phyloP scores from a whole-genome alignment of 2,797 vertebrate species.

The Carcharodon carcharias region DNA sequence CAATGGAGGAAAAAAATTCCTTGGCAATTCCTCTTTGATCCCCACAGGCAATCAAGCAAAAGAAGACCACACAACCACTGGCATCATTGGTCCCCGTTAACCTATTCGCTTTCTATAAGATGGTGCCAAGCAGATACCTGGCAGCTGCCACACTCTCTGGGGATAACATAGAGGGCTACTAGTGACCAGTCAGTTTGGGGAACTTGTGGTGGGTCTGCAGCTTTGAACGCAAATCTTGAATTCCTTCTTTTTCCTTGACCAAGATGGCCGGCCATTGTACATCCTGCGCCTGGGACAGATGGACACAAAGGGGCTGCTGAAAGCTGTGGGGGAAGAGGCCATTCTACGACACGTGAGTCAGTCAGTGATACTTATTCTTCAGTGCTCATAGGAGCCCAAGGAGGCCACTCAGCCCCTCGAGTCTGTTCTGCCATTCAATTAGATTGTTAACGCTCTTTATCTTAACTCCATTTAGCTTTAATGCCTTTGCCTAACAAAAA shows the following conservation, averaged over 20 bases:
- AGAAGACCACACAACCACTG: not conserved
- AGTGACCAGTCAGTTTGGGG: not conserved
- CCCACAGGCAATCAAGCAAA: not conserved
- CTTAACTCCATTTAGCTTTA: not conserved
- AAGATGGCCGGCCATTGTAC: conserved; percentile 80
- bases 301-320: conserved; percentile 90
- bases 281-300: conserved; percentile 85
- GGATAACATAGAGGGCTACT: not conserved
- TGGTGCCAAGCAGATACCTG: not conserved
- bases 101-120: not conserved
- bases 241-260: conserved; percentile 36
- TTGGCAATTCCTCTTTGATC: not conserved
- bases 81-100: not conserved
- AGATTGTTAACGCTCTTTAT: not conserved
- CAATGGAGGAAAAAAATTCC: not conserved
- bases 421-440: not conserved
- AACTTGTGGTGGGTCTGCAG: not conserved
- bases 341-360: conserved; percentile 73
- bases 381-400: not conserved
- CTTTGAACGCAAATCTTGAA: not conserved
- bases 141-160: not conserved
- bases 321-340: conserved; percentile 78
- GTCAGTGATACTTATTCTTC: not conserved
- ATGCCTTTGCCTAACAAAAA: not conserved
- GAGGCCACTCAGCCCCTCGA: not conserved